phyloP scores from a whole-genome alignment of 2,888 invertebrate species.

The Nasonovia ribisnigri region DNA sequence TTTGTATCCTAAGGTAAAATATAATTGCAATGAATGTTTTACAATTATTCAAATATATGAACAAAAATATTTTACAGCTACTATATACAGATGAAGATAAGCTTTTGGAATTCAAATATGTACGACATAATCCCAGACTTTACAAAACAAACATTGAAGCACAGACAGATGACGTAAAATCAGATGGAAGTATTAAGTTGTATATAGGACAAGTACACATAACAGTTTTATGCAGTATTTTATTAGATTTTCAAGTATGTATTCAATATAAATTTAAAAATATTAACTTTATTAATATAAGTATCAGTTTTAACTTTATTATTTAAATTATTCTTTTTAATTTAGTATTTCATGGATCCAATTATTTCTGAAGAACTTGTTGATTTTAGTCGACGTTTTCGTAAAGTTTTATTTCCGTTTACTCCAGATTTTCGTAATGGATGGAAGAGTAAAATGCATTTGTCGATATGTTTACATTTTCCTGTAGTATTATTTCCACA shows the following conservation, averaged over 20 bases:
- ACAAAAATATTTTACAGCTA: constrained; percentile 72
- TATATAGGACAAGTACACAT: constrained; percentile 80
- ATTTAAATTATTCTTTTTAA: constrained; percentile 63
- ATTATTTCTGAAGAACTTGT: constrained; percentile 70
- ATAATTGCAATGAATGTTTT: constrained; percentile 18
- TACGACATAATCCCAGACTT: constrained; percentile 76
- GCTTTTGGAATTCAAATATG: constrained; percentile 83
- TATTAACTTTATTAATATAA: not conserved
- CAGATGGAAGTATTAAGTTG: constrained; percentile 80
- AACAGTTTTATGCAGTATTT: constrained; percentile 77
- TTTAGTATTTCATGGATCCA: constrained; percentile 75
- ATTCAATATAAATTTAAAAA: not conserved
- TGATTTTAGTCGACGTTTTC: constrained; percentile 67
- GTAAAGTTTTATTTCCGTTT: constrained; percentile 71
- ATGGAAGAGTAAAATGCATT: constrained; percentile 74
- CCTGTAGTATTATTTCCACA: constrained; percentile 84
- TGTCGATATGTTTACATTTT: constrained; percentile 79
- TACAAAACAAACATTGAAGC: constrained; percentile 73
- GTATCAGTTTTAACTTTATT: not conserved
- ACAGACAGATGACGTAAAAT: constrained; percentile 73
- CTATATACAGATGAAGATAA: constrained; percentile 85
- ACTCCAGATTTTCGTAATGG: constrained; percentile 71
- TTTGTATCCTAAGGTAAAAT: constrained; percentile 73
- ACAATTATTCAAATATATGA: constrained; percentile 38
- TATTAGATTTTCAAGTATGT: constrained; percentile 77